phyloP scores from a whole-genome alignment of 2,888 invertebrate species.

The Dermolepida albohirtum region DNA sequence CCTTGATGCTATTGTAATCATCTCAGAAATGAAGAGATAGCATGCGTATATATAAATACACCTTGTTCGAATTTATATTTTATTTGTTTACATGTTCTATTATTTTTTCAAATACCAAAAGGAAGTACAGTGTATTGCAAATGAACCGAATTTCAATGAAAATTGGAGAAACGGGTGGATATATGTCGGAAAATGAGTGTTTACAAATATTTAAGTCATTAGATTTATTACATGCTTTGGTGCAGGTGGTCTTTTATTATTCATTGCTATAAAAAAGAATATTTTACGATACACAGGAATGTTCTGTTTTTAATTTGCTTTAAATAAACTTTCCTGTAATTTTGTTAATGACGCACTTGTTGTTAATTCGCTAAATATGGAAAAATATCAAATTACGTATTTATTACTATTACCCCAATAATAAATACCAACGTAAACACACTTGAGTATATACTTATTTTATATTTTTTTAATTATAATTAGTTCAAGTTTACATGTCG shows the following conservation, averaged over 20 bases:
- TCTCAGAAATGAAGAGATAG: slow-evolving; percentile 2
- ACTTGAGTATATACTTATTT: no score
- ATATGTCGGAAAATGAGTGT: neutral
- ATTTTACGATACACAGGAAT: no score
- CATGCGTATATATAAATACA: slow-evolving; percentile 2
- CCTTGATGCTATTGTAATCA: slow-evolving; percentile 27
- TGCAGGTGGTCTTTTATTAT: slow-evolving; percentile 1
- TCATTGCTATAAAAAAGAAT: no score
- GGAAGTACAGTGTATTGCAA: neutral
- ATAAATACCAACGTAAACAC: no score
- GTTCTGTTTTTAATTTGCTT: no score
- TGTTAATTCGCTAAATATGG: no score
- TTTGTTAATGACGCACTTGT: no score
- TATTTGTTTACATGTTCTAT: slow-evolving; percentile 9
- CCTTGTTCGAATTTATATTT: slow-evolving; percentile 1
- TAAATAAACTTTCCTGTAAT: no score
- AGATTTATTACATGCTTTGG: slow-evolving; percentile 1
- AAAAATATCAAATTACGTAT: no score
- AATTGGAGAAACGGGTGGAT: neutral
- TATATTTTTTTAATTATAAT: no score
- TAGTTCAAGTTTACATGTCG: no score
- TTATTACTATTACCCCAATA: no score
- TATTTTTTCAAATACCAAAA: slow-evolving; percentile 2
- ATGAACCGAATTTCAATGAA: slow-evolving; percentile 1
- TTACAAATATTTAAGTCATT: slow-evolving; percentile 10